A percentile compares a stretch with the other conserved stretches of the same genome.
Conservation (phyloP, 2,888 invertebrate genomes). For the Tenthredo distinguenda region DNA sequence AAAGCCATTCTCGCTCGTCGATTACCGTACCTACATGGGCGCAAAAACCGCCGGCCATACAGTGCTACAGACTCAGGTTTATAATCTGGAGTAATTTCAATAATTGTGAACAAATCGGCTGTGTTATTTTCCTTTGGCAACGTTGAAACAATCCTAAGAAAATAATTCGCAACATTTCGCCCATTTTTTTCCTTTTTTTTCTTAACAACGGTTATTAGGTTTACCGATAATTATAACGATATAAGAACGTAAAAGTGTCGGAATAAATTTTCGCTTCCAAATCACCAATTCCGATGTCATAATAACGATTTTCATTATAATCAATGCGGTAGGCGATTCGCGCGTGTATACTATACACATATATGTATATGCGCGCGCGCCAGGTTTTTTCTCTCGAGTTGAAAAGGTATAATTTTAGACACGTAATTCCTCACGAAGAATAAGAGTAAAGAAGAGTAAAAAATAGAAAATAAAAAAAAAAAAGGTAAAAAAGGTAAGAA, state of each 20-base stretch:
- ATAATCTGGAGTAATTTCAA: not conserved
- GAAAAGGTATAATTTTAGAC: conserved; percentile 61
- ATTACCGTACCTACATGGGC: not conserved
- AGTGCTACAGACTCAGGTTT: not conserved
- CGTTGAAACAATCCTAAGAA: not conserved
- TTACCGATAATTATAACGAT: not conserved
- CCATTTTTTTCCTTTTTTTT: too few species aligned
- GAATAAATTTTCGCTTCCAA: too few species aligned
- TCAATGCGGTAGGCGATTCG: not conserved
- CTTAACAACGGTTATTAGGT: too few species aligned
- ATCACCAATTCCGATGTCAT: not conserved
- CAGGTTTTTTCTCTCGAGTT: not conserved
- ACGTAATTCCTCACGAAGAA: conserved; percentile 58
- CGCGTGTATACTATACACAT: not conserved
- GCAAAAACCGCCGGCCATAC: not conserved
- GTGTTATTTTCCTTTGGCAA: not conserved
- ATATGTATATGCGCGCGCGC: conserved; percentile 23
- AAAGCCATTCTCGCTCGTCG: not conserved
- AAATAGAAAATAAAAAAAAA: conserved; percentile 46
- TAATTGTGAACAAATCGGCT: not conserved
- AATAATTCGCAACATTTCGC: not conserved
- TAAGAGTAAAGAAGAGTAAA: conserved; percentile 30
- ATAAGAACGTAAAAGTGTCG: not conserved
- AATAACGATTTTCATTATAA: not conserved
- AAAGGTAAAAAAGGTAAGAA: conserved; percentile 49